Evolutionary conservation across 2,888 invertebrate species (phyloP).

Genomic region (Melikaiella ostensackeni): DNA sequence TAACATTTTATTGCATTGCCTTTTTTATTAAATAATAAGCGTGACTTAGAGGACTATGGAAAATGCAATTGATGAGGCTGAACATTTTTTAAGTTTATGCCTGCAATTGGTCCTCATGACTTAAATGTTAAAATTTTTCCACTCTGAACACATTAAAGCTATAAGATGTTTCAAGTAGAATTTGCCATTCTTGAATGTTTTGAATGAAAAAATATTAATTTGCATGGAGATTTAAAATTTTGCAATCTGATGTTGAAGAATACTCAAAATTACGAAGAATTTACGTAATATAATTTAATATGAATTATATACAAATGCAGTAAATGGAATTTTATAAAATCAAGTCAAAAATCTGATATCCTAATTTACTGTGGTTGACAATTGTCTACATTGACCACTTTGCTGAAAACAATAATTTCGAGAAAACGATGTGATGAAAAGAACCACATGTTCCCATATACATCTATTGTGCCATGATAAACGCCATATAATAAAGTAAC

Average conservation of each 20-base stretch:
- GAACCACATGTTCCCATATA: neutral
- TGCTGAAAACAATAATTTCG: slow-evolving; percentile 18
- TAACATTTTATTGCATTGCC: too few relatives aligned
- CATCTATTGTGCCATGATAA: slow-evolving; percentile 4
- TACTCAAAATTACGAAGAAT: too few relatives aligned
- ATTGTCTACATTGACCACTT: neutral
- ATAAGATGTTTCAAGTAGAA: too few relatives aligned
- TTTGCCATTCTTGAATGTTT: too few relatives aligned
- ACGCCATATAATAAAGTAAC: slow-evolving; percentile 29
- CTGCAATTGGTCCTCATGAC: too few relatives aligned
- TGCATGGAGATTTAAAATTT: neutral
- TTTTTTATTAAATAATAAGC: too few relatives aligned
- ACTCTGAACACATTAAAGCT: too few relatives aligned
- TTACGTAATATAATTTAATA: neutral
- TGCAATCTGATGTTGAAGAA: neutral
- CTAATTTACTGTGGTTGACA: neutral
- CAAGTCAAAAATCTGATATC: neutral
- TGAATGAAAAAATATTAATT: too few relatives aligned
- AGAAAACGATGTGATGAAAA: slow-evolving; percentile 36
- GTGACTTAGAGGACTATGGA: too few relatives aligned
- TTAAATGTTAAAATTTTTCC: too few relatives aligned
- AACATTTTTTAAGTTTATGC: too few relatives aligned
- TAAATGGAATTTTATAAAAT: neutral
- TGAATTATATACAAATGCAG: neutral
- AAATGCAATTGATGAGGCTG: too few relatives aligned